Conservation (phyloP, 2,888 invertebrate genomes). For the Deilephila porcellus region DNA sequence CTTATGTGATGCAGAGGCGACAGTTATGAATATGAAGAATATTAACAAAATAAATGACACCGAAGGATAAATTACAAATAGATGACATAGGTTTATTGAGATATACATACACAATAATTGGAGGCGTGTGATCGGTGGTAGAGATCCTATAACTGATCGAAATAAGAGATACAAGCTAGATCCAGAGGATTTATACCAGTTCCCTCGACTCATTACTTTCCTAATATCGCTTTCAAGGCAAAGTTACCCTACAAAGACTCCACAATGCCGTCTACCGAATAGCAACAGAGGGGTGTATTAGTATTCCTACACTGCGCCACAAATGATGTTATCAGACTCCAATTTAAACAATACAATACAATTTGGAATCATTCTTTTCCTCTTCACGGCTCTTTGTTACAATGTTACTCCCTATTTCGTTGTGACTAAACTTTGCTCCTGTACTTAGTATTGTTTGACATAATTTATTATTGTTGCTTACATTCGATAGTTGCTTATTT, state of each 20-base stretch:
- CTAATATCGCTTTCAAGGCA: too few relatives aligned
- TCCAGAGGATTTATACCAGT: too few relatives aligned
- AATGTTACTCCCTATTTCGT: slow-evolving; percentile 13
- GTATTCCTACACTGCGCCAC: neutral
- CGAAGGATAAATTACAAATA: too few relatives aligned
- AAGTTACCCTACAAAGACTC: neutral
- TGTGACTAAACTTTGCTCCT: neutral
- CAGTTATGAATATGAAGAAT: too few relatives aligned
- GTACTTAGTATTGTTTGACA: neutral
- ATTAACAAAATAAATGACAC: too few relatives aligned
- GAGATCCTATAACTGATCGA: too few relatives aligned
- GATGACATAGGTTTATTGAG: too few relatives aligned
- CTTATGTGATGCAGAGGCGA: too few relatives aligned
- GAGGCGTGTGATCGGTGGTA: too few relatives aligned
- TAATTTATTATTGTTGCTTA: neutral
- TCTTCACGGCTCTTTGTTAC: slow-evolving; percentile 18
- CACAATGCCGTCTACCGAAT: neutral
- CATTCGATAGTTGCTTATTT: neutral
- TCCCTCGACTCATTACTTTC: too few relatives aligned
- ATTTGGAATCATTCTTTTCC: slow-evolving; percentile 12
- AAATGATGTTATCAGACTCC: slow-evolving; percentile 16
- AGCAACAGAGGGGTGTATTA: neutral
- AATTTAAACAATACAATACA: slow-evolving; percentile 25
- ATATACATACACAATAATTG: too few relatives aligned
- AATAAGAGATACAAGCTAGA: too few relatives aligned